Evolutionary conservation across 2,797 vertebrate genomes (phyloP).

Genomic region (Florisuga fusca): DNA sequence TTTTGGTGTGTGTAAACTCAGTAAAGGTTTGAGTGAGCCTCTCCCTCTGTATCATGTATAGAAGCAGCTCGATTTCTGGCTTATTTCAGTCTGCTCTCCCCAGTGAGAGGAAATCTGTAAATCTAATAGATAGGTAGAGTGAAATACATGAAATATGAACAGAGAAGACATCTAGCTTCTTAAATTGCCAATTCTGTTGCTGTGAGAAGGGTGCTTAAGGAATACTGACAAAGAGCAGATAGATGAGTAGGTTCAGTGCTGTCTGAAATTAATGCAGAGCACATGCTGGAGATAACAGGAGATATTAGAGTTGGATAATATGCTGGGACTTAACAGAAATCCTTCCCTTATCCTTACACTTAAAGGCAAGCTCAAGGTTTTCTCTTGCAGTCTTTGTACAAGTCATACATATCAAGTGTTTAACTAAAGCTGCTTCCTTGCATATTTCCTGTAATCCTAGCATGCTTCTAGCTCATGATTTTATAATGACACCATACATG

Average conservation of each 20-base stretch:
- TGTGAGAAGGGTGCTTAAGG: neutral
- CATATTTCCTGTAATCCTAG: neutral
- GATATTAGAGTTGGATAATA: neutral
- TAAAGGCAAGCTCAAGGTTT: neutral
- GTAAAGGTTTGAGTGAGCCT: neutral
- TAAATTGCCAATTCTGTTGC: constrained; percentile 23
- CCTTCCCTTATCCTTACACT: neutral
- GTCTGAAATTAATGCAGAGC: constrained; percentile 45
- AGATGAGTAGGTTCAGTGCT: neutral
- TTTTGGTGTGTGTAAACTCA: neutral
- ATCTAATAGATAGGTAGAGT: neutral
- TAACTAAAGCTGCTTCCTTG: neutral
- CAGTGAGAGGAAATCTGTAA: neutral
- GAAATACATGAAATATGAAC: neutral
- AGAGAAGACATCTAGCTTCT: neutral
- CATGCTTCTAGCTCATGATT: neutral
- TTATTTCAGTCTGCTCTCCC: neutral
- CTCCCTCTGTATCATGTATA: neutral
- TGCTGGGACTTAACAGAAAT: constrained; percentile 37
- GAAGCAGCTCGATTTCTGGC: neutral
- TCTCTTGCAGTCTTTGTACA: neutral
- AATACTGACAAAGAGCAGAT: constrained; percentile 26
- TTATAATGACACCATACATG: neutral
- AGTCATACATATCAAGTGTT: constrained; percentile 19
- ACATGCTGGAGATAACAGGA: constrained; percentile 26